A percentile compares a stretch with the other conserved stretches of the same genome.
Evolutionary conservation across 1,140 invertebrate genomes (phyloP).

Genomic region (Leptopilina clavipes): DNA sequence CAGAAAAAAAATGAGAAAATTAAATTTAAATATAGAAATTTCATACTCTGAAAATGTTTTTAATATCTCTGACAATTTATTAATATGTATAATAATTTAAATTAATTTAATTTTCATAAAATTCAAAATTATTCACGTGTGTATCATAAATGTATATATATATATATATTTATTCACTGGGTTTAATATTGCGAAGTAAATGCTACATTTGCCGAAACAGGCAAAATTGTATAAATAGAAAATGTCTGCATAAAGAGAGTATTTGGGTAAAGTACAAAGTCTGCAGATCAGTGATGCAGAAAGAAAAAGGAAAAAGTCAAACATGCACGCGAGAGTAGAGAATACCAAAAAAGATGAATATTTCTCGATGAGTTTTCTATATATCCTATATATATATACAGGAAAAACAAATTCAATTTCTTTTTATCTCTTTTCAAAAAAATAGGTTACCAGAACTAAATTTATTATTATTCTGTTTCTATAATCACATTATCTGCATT

Average conservation of each 20-base stretch:
- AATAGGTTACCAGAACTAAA: background rate
- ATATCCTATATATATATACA: too few relatives aligned
- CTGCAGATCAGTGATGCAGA: conserved; percentile 23
- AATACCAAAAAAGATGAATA: conserved; percentile 18
- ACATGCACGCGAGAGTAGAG: background rate
- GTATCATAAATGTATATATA: background rate
- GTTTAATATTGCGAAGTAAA: background rate
- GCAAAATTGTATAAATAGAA: conserved; percentile 3
- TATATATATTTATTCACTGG: background rate
- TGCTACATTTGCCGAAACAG: background rate
- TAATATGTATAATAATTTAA: background rate
- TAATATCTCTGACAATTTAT: background rate
- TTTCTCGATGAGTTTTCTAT: conserved; percentile 7
- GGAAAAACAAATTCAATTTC: conserved; percentile 4
- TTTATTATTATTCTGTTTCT: background rate
- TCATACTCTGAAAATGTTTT: background rate
- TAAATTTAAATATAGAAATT: background rate
- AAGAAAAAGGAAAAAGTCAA: conserved; percentile 25
- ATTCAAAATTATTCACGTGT: background rate
- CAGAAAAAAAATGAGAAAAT: background rate
- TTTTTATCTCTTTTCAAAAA: background rate
- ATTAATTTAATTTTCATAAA: background rate
- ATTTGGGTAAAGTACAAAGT: conserved; percentile 1
- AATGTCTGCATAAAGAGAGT: conserved; percentile 14
- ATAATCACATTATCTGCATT: background rate